Base-by-base conservation (phyloP, 2,113 vertebrate genomes). In the Oceanodroma tethys region DNA sequence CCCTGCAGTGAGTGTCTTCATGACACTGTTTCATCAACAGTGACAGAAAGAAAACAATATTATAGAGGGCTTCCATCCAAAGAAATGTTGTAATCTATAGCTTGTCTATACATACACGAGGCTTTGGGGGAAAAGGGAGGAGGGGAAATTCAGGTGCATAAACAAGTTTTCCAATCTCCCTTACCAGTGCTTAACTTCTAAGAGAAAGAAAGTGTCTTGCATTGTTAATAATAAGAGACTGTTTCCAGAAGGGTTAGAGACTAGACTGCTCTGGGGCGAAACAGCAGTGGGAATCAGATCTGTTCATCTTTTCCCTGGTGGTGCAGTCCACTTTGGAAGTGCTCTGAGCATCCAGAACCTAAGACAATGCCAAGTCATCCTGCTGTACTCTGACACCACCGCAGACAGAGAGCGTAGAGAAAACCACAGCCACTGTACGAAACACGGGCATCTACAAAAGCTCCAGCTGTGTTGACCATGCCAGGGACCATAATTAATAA, bases 11-110 rank as follows among this genome's bases (percentile, higher is more conserved):
- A 72, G 22, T 47, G 47, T 56, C 89, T 97, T 91, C 56, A 16
- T 42, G 62, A 86, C 59, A 70, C 78, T 47, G 42, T 74, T 95
- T 95, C 80, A 95, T 89, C 87, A 90, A 45, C 59, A 86, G 21
- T 62, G 59, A 74, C 55, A 68, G 42, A 80, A 72, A 67, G 13
- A 83, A 86, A 71, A 58, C 23, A 45, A 2, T 80, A 36, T 42
- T 83, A 65, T 6, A 79, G 56, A 60, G 6, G 58, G 83, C 80
- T 73, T 89, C 36, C 30, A 87, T 47, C 19, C 9, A 82, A 86
- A 86, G 42, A 65, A 68, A 29, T 7, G n/a, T 11, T 80, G n/a
- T 62, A 27, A 88, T 59, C 50, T 86, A 30, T 47, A 91, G 60
- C 52, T 53, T 71, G 38, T 47, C 72, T 86, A 19, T 45, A 74